Evolutionary conservation across 2,113 vertebrate species (phyloP).

Genomic region (Manacus vitellinus): DNA sequence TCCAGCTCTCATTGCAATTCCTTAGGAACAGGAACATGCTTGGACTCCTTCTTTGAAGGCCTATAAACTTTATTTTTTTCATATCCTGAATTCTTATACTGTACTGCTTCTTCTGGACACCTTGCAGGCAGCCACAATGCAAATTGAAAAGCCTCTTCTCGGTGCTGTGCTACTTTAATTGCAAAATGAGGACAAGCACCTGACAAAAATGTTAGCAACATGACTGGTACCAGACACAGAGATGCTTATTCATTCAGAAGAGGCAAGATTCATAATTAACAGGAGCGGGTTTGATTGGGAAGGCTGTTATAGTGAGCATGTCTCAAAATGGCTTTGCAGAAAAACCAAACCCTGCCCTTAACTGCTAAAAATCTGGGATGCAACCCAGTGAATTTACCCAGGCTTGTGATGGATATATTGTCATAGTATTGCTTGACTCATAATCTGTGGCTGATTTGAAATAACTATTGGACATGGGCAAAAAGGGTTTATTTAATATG

Average conservation of each 20-base stretch:
- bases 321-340: background rate
- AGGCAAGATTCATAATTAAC: constrained; percentile 17
- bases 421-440: background rate
- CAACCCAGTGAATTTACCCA: background rate
- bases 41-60: background rate
- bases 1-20: background rate
- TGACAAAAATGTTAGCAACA: constrained; percentile 28
- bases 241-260: constrained; percentile 31
- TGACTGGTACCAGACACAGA: constrained; percentile 22
- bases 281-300: background rate
- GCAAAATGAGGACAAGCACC: constrained; percentile 29
- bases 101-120: background rate
- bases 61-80: no score
- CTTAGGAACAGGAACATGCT: background rate
- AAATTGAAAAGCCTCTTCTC: background rate
- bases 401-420: background rate
- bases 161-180: background rate
- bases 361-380: background rate
- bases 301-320: background rate
- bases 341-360: background rate
- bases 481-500: background rate
- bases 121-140: background rate
- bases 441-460: background rate
- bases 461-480: background rate
- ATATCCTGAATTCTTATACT: background rate